Evolutionary conservation across 2,113 vertebrate species (phyloP), one percentile per base, ranked within the genome.

Genomic region (Coryphaenoides rupestris): DNA sequence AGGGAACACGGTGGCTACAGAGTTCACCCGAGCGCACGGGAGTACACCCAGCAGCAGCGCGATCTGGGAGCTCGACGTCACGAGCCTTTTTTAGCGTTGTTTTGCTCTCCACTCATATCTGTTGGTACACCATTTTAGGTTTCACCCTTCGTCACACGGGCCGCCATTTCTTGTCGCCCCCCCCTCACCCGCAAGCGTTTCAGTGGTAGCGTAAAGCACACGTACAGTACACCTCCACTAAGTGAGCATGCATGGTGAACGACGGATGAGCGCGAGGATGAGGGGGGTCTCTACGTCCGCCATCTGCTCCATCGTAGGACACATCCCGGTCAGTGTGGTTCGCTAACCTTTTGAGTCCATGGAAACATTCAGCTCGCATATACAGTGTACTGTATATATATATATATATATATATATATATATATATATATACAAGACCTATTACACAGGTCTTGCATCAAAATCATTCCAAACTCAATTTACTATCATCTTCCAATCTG

Each of bases 291-390:
- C 62, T 52, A 53, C 72, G 62, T 70, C 62, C 65, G 62, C 80
- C 84, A 80, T 83, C 77, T 84, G 84, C 28, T 84, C 67, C 57
- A 24, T 72, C 70, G 69, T 23, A 50, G 77, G 70, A 63, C 59
- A 50, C 71, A 77, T 58, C 28, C 60, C 62, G 81, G 61, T 61
- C 52, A 65, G 68, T 3, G 47, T 26, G 60, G 80, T 82, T 84
- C 80, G 69, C 62, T 70, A 72, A 77, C 71, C 73, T 71, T 40
- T 73, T 2, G 26, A 68, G 69, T 56, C 58, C 73, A 72, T 68
- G 53, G 26, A 60, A 74, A 65, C 76, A 49, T 75, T 69, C 67
- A 60, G 58, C 69, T 78, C 66, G 83, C 63, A 33, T 68, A 68
- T 21, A 28, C 6, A 28, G n/a, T n/a, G 13, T 13, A 47, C n/a